Percentiles rank a stretch among this genome's conserved stretches.
phyloP scores from a whole-genome alignment of 2,888 invertebrate genomes.

The Fabriciana adippe region DNA sequence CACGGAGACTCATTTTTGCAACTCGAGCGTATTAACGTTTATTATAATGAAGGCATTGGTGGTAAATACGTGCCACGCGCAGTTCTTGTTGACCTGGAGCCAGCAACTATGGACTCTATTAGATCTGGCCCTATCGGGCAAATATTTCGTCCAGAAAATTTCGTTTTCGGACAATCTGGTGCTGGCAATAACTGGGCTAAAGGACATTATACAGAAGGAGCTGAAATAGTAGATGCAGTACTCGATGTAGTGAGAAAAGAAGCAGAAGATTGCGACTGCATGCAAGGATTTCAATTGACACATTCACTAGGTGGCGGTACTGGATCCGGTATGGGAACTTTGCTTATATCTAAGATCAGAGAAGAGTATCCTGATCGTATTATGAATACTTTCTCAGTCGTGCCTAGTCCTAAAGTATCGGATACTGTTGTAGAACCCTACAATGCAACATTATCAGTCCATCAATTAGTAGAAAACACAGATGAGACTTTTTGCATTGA shows the following conservation, averaged over 20 bases:
- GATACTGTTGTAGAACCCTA: constrained; percentile 85
- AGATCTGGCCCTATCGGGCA: constrained; percentile 92
- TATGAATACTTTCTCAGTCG: constrained; percentile 90
- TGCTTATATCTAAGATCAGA: constrained; percentile 91
- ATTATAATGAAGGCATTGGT: constrained; percentile 87
- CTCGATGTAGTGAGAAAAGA: constrained; percentile 91
- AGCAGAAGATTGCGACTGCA: constrained; percentile 95
- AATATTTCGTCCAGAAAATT: constrained; percentile 94
- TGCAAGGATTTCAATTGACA: constrained; percentile 92
- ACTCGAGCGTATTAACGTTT: constrained; percentile 88
- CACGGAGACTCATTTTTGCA: constrained; percentile 88
- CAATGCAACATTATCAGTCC: constrained; percentile 92
- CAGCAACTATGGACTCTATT: constrained; percentile 90
- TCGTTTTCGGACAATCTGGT: constrained; percentile 86
- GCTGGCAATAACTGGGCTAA: constrained; percentile 46
- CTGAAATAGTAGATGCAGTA: constrained; percentile 90
- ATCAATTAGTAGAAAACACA: constrained; percentile 91
- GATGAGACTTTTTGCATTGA: constrained; percentile 87
- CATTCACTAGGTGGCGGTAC: constrained; percentile 85
- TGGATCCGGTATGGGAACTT: constrained; percentile 80
- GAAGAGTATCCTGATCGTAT: constrained; percentile 95
- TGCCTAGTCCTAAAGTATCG: constrained; percentile 92
- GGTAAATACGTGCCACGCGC: constrained; percentile 76
- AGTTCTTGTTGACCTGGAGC: constrained; percentile 70
- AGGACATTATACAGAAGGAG: constrained; percentile 97